Percentiles rank a stretch among this genome's conserved stretches.
Evolutionary conservation across 1,140 invertebrate species (phyloP).

Genomic region (Octopus bimaculoides): DNA sequence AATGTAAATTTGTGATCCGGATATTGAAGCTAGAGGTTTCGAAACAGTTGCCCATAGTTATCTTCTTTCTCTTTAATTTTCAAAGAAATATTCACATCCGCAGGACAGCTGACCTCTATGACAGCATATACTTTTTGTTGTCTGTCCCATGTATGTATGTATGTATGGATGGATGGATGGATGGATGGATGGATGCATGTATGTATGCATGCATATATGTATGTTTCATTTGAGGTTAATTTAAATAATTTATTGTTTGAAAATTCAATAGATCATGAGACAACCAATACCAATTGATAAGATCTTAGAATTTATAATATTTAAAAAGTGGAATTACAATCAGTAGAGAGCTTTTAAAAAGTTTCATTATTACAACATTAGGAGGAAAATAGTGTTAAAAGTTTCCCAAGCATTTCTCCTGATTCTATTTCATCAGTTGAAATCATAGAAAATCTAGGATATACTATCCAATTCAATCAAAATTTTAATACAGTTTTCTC

Average conservation of each 20-base stretch:
- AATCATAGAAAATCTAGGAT: too few relatives aligned
- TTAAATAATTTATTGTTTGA: neutral
- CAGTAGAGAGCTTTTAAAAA: neutral
- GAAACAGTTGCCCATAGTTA: neutral
- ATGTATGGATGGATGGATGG: slow-evolving; percentile 8
- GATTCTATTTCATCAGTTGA: too few relatives aligned
- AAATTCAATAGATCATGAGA: neutral
- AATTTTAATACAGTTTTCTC: too few relatives aligned
- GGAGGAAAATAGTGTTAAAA: neutral
- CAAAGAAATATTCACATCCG: neutral
- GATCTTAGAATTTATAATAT: neutral
- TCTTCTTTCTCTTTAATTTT: neutral
- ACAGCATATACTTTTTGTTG: neutral
- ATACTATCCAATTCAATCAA: too few relatives aligned
- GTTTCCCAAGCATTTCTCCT: neutral
- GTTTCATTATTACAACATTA: neutral
- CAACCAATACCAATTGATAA: neutral
- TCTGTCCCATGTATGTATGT: slow-evolving; percentile 8
- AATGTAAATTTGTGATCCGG: neutral
- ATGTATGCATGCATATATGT: slow-evolving; percentile 13
- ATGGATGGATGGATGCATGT: neutral
- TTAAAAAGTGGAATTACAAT: neutral
- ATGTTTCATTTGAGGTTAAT: neutral
- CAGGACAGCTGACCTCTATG: too few relatives aligned
- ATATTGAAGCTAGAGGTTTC: neutral